These are phyloP conservation scores for Seira musarum DNA, from an alignment of 2,888 invertebrate species.

Conservation along the genomic window DNA sequence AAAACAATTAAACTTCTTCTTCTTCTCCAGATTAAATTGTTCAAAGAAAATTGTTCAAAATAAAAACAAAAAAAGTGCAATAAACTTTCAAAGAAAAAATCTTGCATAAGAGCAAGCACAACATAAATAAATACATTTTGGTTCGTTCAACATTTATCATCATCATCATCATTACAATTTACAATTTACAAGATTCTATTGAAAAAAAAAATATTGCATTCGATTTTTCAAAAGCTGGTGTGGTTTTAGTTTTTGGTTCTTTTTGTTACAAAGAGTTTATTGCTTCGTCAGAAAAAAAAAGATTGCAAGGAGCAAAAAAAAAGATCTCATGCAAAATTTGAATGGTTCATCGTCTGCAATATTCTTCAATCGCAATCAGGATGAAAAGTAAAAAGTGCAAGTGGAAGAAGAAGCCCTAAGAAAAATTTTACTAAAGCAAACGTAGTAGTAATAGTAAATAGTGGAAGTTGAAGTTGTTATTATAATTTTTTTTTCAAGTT, in stretches of 20 bases:
- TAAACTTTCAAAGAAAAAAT: conserved; percentile 58
- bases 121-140: too few species aligned
- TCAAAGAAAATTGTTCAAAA: conserved; percentile 31
- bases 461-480: conserved; percentile 61
- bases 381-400: conserved; percentile 49
- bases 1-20: conserved; percentile 2
- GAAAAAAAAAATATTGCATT: background rate
- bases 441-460: conserved; percentile 23
- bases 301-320: too few species aligned
- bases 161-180: conserved; percentile 23
- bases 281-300: background rate
- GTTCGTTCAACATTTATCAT: background rate
- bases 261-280: background rate
- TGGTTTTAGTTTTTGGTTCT: too few species aligned
- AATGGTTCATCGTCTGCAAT: too few species aligned
- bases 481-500: conserved; percentile 29
- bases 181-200: too few species aligned
- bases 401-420: conserved; percentile 46
- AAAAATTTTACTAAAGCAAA: conserved; percentile 14
- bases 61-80: conserved; percentile 61
- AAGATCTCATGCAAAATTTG: background rate
- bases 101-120: conserved; percentile 51
- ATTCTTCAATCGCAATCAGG: background rate
- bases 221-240: too few species aligned
- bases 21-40: background rate